phyloP scores from a whole-genome alignment of 2,113 vertebrate species.

The Bagarius yarrelli region DNA sequence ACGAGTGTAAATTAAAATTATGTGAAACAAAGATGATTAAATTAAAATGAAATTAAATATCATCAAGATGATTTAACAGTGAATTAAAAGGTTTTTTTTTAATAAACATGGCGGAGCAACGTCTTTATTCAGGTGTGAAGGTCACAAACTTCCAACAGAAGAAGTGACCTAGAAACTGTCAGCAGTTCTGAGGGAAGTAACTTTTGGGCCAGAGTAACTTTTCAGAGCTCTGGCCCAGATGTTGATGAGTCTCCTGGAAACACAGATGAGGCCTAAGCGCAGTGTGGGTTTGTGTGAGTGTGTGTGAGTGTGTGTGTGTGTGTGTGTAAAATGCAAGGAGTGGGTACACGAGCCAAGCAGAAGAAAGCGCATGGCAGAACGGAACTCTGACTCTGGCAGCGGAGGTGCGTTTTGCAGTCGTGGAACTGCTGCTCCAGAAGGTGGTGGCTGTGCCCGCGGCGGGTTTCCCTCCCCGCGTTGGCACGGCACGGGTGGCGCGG shows the following conservation, averaged over 20 bases:
- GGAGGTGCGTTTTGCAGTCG: constrained; percentile 44
- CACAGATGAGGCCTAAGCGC: background rate
- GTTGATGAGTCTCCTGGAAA: constrained; percentile 20
- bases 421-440: constrained; percentile 55
- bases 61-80: no score
- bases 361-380: constrained; percentile 40
- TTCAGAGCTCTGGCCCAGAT: background rate
- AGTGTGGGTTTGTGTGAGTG: constrained; percentile 36
- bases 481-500: constrained; percentile 72
- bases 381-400: constrained; percentile 63
- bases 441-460: constrained; percentile 54
- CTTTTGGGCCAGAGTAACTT: background rate
- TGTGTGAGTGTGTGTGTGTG: constrained; percentile 29
- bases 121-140: background rate
- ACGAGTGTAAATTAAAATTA: no score
- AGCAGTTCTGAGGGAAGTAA: constrained; percentile 4
- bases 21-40: no score
- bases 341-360: background rate
- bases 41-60: no score
- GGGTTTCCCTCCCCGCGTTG: constrained; percentile 65
- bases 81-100: no score
- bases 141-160: background rate
- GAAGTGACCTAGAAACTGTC: background rate
- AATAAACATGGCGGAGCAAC: no score
- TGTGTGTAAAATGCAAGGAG: background rate